Evolutionary conservation across 2,797 vertebrate genomes (phyloP), one percentile per base, ranked within the genome.

Genomic region (Cetoscarus ocellatus): DNA sequence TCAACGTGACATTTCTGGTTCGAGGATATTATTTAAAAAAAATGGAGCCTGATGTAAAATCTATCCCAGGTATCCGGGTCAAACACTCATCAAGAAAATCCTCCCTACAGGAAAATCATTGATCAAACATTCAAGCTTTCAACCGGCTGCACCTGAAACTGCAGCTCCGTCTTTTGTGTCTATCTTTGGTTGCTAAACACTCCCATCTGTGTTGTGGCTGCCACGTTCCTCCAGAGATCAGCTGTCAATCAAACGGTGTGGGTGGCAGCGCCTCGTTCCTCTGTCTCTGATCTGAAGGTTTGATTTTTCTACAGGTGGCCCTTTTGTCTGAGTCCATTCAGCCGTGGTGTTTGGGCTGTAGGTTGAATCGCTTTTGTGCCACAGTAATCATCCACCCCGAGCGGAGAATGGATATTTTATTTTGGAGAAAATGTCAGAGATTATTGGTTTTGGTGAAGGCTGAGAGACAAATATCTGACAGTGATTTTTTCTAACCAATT

Each of bases 201-300:
- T 67, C 1, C 12, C 13, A 10, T 60, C 61, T 62, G 44, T 55
- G 68, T 39, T 45, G 67, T 15, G 39, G 72, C 59, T 44, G 8
- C 64, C 8, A 10, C 10, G 35, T 45, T 10, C 35, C 74, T 58
- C 61, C 58, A 12, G 74, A 69, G 56, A 69, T 54, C n/a, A 12
- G 47, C 72, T 61, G 75, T 61, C 82, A 79, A 34, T 82, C 75
- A 77, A 10, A n/a, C 39, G 1, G 40, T 0, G 77, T 62, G 44
- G 67, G 63, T 10, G 60, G 67, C 58, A 0, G 58, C 19, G 42
- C 15, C 48, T 17, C 13, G 42, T 19, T 27, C 27, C 27, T 27
- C 66, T 67, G 49, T 55, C 38, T 8, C 55, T 66, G 18, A 60
- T 68, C 35, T 17, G 12, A 50, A 44, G 66, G 56, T 67, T 62